Evolutionary conservation across 1,140 invertebrate genomes (phyloP).

Genomic region (Samia ricini): DNA sequence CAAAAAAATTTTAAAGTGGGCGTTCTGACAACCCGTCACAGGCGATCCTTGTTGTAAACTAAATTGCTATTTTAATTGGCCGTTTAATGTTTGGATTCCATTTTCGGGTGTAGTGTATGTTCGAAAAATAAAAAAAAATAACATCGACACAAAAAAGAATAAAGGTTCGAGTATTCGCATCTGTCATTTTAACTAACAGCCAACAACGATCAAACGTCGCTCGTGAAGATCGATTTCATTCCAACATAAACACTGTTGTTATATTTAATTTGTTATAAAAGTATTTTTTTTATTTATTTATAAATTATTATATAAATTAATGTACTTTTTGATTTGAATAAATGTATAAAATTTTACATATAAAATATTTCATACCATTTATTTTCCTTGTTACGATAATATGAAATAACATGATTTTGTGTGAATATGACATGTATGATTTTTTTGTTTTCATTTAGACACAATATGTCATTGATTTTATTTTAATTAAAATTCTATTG

Average conservation of each 20-base stretch:
- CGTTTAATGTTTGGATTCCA: constrained; percentile 37
- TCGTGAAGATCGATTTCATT: constrained; percentile 18
- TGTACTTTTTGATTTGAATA: too few species aligned
- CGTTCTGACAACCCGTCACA: constrained; percentile 3
- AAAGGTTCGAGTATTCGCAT: constrained; percentile 19
- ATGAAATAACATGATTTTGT: too few species aligned
- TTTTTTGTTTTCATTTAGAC: too few species aligned
- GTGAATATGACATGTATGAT: too few species aligned
- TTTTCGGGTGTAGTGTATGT: constrained; percentile 20
- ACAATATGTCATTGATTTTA: too few species aligned
- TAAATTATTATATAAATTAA: too few species aligned
- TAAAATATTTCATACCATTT: too few species aligned
- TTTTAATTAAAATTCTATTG: too few species aligned
- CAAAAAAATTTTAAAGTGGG: not conserved
- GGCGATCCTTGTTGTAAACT: constrained; percentile 13
- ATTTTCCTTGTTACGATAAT: too few species aligned
- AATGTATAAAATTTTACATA: too few species aligned
- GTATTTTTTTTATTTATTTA: not conserved
- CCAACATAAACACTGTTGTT: not conserved
- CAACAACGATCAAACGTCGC: too few species aligned
- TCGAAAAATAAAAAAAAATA: constrained; percentile 8
- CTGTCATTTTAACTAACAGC: constrained; percentile 17
- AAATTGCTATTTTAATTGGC: constrained; percentile 36
- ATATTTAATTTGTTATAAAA: not conserved
- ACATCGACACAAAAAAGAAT: constrained; percentile 15